Conservation (phyloP, 1,140 invertebrate genomes). For the Bombus soroeensis region DNA sequence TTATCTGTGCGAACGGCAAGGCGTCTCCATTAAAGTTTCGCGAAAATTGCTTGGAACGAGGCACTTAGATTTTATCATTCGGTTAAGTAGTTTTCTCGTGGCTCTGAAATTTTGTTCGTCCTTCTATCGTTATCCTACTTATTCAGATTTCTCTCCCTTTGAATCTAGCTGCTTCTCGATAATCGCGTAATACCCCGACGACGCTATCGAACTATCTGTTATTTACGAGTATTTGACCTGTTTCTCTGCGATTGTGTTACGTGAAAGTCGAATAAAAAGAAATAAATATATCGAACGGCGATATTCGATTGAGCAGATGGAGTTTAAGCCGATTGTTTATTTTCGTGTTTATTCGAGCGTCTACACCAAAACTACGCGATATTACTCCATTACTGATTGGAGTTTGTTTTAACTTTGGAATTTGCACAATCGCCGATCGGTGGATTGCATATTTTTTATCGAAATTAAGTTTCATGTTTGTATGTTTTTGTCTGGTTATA, state of each 20-base stretch:
- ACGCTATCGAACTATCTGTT: not conserved
- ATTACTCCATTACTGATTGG: not conserved
- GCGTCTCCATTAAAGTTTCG: slow-evolving; percentile 51
- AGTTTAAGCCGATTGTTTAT: not conserved
- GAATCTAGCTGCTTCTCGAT: not conserved
- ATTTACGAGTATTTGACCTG: slow-evolving; percentile 16
- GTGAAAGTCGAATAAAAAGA: not conserved
- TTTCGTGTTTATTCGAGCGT: not conserved
- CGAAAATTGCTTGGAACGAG: slow-evolving; percentile 56
- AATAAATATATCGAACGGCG: not conserved
- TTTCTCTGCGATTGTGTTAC: not conserved
- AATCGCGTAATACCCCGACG: slow-evolving; percentile 13
- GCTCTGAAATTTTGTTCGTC: slow-evolving; percentile 39
- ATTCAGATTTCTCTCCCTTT: not conserved
- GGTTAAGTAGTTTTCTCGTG: slow-evolving; percentile 59
- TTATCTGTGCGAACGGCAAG: slow-evolving; percentile 14
- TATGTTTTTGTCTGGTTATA: not conserved
- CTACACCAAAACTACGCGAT: not conserved
- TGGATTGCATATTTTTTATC: not conserved
- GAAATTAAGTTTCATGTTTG: not conserved
- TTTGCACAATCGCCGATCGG: not conserved
- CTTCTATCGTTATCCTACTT: not conserved
- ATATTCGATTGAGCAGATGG: not conserved
- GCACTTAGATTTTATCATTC: slow-evolving; percentile 54
- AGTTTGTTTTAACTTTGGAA: not conserved